A percentile compares a stretch with the other conserved stretches of the same genome.
Conservation (phyloP, 2,888 invertebrate genomes). For the Euclidia mi region DNA sequence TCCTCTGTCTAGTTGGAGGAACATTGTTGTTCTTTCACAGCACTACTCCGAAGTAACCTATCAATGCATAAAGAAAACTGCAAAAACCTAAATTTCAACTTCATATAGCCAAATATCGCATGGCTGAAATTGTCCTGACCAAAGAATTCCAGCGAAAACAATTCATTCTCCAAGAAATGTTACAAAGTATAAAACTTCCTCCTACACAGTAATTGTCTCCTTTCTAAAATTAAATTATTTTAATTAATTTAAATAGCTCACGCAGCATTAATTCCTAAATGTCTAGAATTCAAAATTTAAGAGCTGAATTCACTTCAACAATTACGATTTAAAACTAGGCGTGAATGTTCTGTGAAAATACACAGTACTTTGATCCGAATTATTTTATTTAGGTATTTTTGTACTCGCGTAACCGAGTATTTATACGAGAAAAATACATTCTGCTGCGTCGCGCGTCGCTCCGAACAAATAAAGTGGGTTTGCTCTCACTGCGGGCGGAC, state of each 20-base stretch:
- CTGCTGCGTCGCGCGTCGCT: slow-evolving; percentile 28
- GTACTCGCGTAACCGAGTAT: slow-evolving; percentile 35
- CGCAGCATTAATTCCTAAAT: not conserved
- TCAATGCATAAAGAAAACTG: no score
- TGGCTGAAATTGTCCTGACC: no score
- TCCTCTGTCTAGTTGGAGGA: no score
- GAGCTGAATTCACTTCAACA: not conserved
- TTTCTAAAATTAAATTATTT: no score
- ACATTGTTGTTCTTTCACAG: no score
- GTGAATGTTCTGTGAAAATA: slow-evolving; percentile 6
- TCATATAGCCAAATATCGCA: no score
- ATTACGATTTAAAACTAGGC: not conserved
- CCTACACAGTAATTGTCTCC: no score
- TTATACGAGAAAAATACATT: slow-evolving; percentile 42
- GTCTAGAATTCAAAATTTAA: not conserved
- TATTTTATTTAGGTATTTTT: slow-evolving; percentile 46
- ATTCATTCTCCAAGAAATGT: no score
- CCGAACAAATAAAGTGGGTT: slow-evolving; percentile 31
- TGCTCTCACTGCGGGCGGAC: slow-evolving; percentile 31
- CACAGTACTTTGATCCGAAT: slow-evolving; percentile 26
- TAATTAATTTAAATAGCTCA: not conserved
- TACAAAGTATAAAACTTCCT: no score
- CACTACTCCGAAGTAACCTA: no score
- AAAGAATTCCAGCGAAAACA: no score
- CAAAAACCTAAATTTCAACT: no score